These are phyloP conservation scores for Sciurus niger DNA, from an alignment of 2,113 vertebrate species.

Conservation along the genomic window DNA sequence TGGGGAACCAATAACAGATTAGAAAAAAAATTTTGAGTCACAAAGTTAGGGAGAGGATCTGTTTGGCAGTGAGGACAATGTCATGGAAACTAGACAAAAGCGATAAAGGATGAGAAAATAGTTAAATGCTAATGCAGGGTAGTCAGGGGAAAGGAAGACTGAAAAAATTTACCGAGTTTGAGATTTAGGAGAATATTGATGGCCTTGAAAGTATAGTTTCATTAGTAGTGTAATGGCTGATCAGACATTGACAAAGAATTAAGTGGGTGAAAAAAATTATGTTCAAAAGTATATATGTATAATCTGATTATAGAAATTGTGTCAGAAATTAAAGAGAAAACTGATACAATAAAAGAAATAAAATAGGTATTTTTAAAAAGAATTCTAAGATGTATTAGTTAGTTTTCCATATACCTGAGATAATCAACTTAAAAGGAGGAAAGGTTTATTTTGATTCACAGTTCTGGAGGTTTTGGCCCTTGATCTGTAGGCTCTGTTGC, in stretches of 20 bases:
- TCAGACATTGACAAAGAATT: not conserved
- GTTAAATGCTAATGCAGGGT: not conserved
- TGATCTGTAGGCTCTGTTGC: not conserved
- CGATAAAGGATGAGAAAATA: not conserved
- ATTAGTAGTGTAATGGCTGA: not conserved
- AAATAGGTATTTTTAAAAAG: not conserved
- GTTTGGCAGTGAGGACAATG: not conserved
- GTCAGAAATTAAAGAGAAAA: constrained; percentile 4
- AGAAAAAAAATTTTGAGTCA: not conserved
- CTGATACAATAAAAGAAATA: not conserved
- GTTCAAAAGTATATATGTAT: not conserved
- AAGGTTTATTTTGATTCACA: not conserved
- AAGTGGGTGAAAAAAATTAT: not conserved
- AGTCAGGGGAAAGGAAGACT: not conserved
- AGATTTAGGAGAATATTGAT: not conserved
- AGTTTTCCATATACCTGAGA: not conserved
- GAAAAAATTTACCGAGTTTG: not conserved
- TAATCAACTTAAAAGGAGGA: not conserved
- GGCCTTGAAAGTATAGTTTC: not conserved
- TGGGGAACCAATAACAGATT: not conserved
- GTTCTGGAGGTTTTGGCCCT: not conserved
- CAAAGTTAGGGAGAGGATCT: not conserved
- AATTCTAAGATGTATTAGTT: not conserved
- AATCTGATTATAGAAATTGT: constrained; percentile 17
- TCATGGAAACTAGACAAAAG: not conserved